Evolutionary conservation across 1,140 invertebrate species (phyloP), one percentile per base, ranked within the genome.

Genomic region (Bombus superbus): DNA sequence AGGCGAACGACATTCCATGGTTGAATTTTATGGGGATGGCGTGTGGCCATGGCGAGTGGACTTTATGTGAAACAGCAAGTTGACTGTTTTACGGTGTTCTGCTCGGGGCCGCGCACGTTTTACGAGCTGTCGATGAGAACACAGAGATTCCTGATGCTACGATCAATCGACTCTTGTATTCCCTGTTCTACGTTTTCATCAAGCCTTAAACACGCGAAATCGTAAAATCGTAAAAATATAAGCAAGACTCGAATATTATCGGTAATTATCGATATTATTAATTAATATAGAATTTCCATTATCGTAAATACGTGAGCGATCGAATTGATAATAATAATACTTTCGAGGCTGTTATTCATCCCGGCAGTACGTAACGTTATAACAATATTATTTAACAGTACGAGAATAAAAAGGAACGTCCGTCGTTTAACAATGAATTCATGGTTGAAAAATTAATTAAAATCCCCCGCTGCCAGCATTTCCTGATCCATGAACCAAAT

Each of bases 401-500:
- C 40, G 28, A 42, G 38, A 22, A 15, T 28, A 42, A n/a, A 32
- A 10, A 62, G 28, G 5, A 2, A 10, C 3, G 28, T 13, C 25
- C 68, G 28, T 32, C 18, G 47, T 53, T 59, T 59, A 40, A 28
- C n/a, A 44, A 15, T 6, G 76, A 25, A 44, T 44, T 25, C 28
- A 78, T 44, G 59, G 4, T 66, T 78, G 38, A 64, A 66, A 66
- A 35, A 78, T 78, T 42, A 78, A 78, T 78, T 78, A 42, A 64
- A 78, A 78, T 78, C 42, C 59, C 9, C 40, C 10, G 18, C n/a
- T 15, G 0, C 15, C 42, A 59, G 18, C 13, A 2, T 9, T 38
- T 42, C 6, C 10, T 40, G 40, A 64, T 59, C 76, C 59, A 78
- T 78, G 66, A 78, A 78, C 18, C 59, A 66, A 78, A 42, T 32